Percentiles rank a stretch among this genome's conserved stretches.
These are phyloP conservation scores for Chiloscyllium punctatum DNA, from an alignment of 2,797 vertebrate genomes.

Conservation along the genomic window DNA sequence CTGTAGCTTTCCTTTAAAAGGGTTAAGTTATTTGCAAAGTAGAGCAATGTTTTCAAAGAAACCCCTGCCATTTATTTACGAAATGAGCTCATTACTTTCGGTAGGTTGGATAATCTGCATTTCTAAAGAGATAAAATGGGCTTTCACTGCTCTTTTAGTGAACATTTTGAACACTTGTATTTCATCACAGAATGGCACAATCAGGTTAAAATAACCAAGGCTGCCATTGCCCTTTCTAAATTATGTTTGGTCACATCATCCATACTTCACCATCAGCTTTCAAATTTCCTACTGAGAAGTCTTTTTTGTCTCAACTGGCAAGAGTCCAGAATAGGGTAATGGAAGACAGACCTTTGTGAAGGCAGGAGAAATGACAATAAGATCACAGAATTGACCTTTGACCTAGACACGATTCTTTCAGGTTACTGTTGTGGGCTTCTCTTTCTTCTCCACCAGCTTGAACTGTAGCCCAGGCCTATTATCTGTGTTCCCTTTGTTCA, in stretches of 20 bases:
- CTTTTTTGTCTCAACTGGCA: slow-evolving; percentile 52
- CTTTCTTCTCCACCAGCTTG: slow-evolving; percentile 51
- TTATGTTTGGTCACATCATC: slow-evolving; percentile 47
- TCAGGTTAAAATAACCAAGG: slow-evolving; percentile 44
- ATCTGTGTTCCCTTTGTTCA: slow-evolving; percentile 68
- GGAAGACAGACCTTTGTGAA: slow-evolving; percentile 67
- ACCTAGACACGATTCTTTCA: slow-evolving; percentile 63
- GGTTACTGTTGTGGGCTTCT: slow-evolving; percentile 51
- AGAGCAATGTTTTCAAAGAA: not conserved
- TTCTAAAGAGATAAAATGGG: slow-evolving; percentile 27
- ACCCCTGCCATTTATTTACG: not conserved
- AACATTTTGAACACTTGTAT: slow-evolving; percentile 24
- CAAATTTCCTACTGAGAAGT: slow-evolving; percentile 49
- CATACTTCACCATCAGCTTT: slow-evolving; percentile 46
- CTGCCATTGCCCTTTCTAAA: slow-evolving; percentile 42
- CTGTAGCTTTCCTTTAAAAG: not conserved
- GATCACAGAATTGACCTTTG: slow-evolving; percentile 76
- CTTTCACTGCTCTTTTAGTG: slow-evolving; percentile 29
- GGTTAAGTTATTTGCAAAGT: not conserved
- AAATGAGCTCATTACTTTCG: slow-evolving; percentile 19
- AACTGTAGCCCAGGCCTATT: slow-evolving; percentile 62
- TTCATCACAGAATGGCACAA: slow-evolving; percentile 27
- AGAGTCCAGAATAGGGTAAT: slow-evolving; percentile 63
- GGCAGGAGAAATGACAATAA: slow-evolving; percentile 63
- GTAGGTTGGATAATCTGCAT: slow-evolving; percentile 29